Percentiles rank a stretch among this genome's conserved stretches.
Evolutionary conservation across 2,113 vertebrate species (phyloP).

Genomic region (Malurus alboscapulatus): DNA sequence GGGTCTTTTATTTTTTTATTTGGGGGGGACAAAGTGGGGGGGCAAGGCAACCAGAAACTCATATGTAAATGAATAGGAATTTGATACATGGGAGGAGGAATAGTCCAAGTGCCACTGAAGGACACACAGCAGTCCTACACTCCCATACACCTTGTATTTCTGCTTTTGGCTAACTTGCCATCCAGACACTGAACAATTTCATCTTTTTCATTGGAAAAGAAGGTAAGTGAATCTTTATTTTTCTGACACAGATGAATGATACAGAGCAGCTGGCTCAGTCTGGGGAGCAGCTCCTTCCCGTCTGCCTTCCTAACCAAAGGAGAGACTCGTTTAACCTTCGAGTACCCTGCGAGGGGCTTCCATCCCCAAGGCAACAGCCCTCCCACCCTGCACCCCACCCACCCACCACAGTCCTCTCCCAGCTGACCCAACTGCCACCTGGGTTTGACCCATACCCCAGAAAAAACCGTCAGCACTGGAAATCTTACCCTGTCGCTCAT

Average conservation of each 20-base stretch:
- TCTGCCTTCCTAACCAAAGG: conserved; percentile 23
- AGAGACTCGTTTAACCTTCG: conserved; percentile 46
- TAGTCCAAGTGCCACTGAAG: not conserved
- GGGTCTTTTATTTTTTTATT: not conserved
- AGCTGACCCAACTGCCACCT: not conserved
- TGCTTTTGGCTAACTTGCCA: not conserved
- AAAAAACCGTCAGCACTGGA: not conserved
- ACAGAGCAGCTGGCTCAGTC: not conserved
- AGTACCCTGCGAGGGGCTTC: not conserved
- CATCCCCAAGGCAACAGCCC: conserved; percentile 62
- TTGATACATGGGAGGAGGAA: conserved; percentile 7
- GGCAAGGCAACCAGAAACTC: not conserved
- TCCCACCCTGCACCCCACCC: not conserved
- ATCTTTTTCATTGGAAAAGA: not conserved
- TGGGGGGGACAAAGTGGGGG: not conserved
- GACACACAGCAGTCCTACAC: not conserved
- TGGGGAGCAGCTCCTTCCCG: conserved; percentile 9
- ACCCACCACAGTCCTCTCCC: conserved; percentile 1
- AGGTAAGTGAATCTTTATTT: not conserved
- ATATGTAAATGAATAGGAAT: not conserved
- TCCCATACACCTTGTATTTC: not conserved
- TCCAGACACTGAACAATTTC: not conserved
- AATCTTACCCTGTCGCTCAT: rapidly evolving
- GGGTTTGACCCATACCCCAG: not conserved
- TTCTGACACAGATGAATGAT: not conserved